Conservation (phyloP, 2,113 vertebrate species). For the Saccopteryx leptura region DNA sequence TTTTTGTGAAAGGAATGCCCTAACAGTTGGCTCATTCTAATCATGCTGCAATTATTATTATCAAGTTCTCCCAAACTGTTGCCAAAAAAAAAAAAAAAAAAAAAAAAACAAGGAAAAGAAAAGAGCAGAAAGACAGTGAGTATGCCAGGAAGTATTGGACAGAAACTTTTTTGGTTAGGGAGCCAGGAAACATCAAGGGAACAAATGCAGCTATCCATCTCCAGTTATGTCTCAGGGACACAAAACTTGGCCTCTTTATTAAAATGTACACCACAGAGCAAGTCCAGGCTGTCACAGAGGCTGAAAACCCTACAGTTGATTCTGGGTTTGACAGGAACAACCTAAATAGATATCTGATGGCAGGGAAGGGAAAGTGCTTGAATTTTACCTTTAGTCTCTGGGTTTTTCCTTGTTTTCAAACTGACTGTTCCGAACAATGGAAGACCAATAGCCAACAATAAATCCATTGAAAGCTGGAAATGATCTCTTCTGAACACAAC, state of each 20-base stretch:
- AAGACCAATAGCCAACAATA: constrained; percentile 82
- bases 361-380: neutral
- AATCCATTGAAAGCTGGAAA: constrained; percentile 81
- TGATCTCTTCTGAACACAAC: constrained; percentile 79
- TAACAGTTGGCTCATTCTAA: neutral
- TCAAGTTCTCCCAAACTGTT: constrained; percentile 15
- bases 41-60: neutral
- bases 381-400: neutral
- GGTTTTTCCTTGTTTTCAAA: constrained; percentile 79
- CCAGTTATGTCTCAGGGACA: neutral
- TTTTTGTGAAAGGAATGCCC: neutral
- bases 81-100: neutral
- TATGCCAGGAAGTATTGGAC: constrained; percentile 61
- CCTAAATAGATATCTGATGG: neutral
- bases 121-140: neutral
- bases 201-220: neutral
- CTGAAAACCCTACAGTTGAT: neutral
- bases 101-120: neutral
- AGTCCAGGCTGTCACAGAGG: neutral
- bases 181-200: constrained; percentile 71
- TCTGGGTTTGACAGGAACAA: neutral
- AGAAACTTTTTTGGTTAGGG: constrained; percentile 33
- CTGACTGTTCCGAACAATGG: constrained; percentile 84
- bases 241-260: constrained; percentile 34
- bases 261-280: neutral